Conservation (phyloP, 2,113 vertebrate species). For the Stegastes partitus region DNA sequence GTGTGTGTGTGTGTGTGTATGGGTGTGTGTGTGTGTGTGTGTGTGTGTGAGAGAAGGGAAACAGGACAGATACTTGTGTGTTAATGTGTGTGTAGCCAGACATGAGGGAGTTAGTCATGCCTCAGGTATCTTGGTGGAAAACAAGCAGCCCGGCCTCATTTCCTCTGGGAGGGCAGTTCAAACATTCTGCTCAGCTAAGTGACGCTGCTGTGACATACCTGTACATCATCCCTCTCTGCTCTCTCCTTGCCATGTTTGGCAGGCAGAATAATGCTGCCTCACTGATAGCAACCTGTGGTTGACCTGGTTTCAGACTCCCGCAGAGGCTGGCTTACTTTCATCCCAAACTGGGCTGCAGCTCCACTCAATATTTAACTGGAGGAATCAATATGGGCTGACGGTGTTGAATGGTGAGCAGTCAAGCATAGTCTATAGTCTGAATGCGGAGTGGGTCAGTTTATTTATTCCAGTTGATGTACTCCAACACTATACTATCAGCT, state of each 20-base stretch:
- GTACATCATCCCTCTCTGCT: background rate
- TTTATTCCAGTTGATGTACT: conserved; percentile 16
- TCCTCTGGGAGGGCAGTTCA: conserved; percentile 10
- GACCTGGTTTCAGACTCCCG: conserved; percentile 51
- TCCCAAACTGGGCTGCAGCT: conserved; percentile 41
- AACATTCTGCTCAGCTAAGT: conserved; percentile 7
- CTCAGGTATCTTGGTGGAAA: conserved; percentile 8
- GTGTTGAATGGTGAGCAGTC: conserved; percentile 27
- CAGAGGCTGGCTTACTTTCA: conserved; percentile 34
- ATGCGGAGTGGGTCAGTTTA: conserved; percentile 18
- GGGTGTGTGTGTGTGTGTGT: background rate
- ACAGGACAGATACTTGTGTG: conserved; percentile 3
- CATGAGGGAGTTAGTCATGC: conserved; percentile 7
- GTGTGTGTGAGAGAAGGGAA: background rate
- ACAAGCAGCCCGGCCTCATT: conserved; percentile 21
- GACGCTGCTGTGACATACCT: conserved; percentile 32
- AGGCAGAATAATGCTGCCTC: conserved; percentile 15
- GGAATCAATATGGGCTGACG: conserved; percentile 24
- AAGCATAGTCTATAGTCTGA: background rate
- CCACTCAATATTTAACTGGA: conserved; percentile 48
- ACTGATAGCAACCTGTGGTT: conserved; percentile 43
- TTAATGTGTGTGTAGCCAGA: conserved; percentile 9
- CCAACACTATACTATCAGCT: background rate
- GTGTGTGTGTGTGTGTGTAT: background rate
- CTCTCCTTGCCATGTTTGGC: background rate